These are phyloP conservation scores for Odiellus spinosus DNA, from an alignment of 2,888 invertebrate species.

Conservation along the genomic window DNA sequence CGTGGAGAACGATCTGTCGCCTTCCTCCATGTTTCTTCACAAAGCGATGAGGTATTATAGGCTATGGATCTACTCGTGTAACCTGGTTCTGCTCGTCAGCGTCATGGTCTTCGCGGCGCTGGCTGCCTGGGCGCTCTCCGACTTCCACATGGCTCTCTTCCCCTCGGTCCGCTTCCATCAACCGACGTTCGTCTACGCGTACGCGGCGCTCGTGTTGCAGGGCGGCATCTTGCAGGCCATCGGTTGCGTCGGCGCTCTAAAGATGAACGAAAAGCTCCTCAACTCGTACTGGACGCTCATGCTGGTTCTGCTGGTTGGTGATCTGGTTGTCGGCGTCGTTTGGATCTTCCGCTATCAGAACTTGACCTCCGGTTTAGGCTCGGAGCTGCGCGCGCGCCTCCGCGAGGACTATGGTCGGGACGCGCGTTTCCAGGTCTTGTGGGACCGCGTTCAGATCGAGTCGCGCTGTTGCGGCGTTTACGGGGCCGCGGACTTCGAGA, in stretches of 20 bases:
- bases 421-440: conserved; percentile 38
- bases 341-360: conserved; percentile 67
- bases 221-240: conserved; percentile 30
- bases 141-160: conserved; percentile 27
- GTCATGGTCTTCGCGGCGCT: conserved; percentile 63
- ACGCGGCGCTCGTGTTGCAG: conserved; percentile 60
- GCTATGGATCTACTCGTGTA: conserved; percentile 84
- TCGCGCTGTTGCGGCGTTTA: conserved; percentile 56
- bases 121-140: conserved; percentile 39
- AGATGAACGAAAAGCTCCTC: conserved; percentile 60
- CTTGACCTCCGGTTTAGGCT: conserved; percentile 55
- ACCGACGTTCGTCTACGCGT: conserved; percentile 68
- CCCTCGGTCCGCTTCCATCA: conserved; percentile 38
- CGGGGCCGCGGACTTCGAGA: conserved; percentile 36
- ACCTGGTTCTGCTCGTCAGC: conserved; percentile 66
- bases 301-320: conserved; percentile 60
- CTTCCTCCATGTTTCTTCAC: conserved; percentile 20
- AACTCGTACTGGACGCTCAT: conserved; percentile 70
- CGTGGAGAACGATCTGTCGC: no score
- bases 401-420: conserved; percentile 54
- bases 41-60: conserved; percentile 36
- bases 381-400: conserved; percentile 44
- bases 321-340: conserved; percentile 64
- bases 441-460: conserved; percentile 42
- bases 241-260: conserved; percentile 63